Evolutionary conservation across 2,113 vertebrate genomes (phyloP).

Genomic region (Ciconia stormi): DNA sequence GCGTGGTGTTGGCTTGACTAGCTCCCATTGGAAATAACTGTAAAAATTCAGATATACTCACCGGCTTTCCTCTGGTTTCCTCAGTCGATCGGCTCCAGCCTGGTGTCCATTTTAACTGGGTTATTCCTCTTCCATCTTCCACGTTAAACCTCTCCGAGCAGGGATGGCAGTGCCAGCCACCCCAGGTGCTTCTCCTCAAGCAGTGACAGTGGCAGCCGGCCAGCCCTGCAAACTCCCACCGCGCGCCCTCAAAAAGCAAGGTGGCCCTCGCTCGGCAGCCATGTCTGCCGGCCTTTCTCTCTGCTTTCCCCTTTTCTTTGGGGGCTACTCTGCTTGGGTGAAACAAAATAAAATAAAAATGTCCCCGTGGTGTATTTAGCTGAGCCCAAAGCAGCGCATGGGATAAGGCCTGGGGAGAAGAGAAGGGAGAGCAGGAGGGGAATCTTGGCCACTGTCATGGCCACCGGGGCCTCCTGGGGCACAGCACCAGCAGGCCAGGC

Average conservation of each 20-base stretch:
- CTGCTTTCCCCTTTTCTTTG: background rate
- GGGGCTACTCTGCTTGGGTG: background rate
- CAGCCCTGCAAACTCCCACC: background rate
- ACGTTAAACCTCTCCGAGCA: fast-evolving
- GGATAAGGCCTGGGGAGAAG: background rate
- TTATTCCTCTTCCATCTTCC: background rate
- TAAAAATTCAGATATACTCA: background rate
- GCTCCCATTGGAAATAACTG: background rate
- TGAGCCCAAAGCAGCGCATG: fast-evolving
- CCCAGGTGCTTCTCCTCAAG: background rate
- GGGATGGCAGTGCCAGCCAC: background rate
- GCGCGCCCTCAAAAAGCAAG: fast-evolving
- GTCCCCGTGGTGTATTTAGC: fast-evolving
- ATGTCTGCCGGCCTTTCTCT: fast-evolving
- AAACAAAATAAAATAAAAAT: background rate
- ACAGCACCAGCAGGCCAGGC: fast-evolving
- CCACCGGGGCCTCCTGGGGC: fast-evolving
- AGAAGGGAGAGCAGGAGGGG: background rate
- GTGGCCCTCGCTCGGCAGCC: fast-evolving
- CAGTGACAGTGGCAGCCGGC: fast-evolving
- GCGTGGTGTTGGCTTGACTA: fast-evolving
- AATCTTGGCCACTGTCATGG: fast-evolving
- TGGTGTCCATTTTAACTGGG: fast-evolving
- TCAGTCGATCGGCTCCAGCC: fast-evolving
- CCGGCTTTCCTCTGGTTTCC: background rate